These are phyloP conservation scores for Conger conger DNA, from an alignment of 2,113 vertebrate species.

Conservation along the genomic window DNA sequence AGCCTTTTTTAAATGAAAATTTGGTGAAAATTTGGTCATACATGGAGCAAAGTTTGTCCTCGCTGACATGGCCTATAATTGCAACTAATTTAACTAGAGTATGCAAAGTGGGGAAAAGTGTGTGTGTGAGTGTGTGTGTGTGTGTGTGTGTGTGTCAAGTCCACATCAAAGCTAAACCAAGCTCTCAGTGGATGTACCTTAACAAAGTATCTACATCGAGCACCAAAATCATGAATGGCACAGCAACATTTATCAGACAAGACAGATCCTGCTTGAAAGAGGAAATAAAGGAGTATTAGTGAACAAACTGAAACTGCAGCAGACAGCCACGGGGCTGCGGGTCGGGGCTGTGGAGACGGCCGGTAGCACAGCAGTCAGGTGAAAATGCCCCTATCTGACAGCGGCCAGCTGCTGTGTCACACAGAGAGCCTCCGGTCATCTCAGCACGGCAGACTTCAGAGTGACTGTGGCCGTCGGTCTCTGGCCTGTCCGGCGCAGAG, in stretches of 20 bases:
- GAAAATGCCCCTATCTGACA: background rate
- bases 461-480: background rate
- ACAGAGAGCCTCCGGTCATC: background rate
- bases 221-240: background rate
- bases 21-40: background rate
- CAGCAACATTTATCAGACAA: background rate
- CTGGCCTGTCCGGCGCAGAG: background rate
- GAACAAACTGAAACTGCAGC: background rate
- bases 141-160: background rate
- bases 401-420: background rate
- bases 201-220: background rate
- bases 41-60: background rate
- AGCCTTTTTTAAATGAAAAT: background rate
- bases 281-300: constrained; percentile 4
- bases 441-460: background rate
- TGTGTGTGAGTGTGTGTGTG: background rate
- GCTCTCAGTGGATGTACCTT: background rate
- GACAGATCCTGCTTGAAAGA: background rate
- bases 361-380: background rate
- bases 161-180: constrained; percentile 1
- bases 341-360: background rate
- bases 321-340: background rate
- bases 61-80: background rate
- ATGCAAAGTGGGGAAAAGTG: background rate
- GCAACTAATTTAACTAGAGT: background rate